These are phyloP conservation scores for Dromas ardeola DNA, from an alignment of 2,113 vertebrate genomes.

Conservation along the genomic window DNA sequence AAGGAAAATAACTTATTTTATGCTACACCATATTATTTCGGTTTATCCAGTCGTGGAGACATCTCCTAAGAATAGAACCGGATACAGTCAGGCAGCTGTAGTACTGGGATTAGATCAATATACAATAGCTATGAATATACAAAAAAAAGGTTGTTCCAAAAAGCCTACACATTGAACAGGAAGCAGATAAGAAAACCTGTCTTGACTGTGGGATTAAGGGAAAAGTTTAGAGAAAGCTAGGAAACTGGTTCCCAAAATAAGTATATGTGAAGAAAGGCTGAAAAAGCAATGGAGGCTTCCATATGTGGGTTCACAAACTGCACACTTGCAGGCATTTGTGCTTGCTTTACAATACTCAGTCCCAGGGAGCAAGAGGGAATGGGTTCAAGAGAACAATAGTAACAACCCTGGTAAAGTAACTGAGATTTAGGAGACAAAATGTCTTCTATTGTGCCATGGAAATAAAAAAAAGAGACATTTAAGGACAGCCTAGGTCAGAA, in stretches of 20 bases:
- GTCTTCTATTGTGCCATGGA: not conserved
- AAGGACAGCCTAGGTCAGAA: not conserved
- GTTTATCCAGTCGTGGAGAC: not conserved
- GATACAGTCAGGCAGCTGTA: not conserved
- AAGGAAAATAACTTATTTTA: not conserved
- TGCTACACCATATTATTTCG: not conserved
- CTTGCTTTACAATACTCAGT: not conserved
- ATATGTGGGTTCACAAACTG: not conserved
- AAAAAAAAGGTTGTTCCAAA: not conserved
- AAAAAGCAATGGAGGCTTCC: not conserved
- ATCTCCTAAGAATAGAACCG: not conserved
- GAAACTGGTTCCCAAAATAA: not conserved
- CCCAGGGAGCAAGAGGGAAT: not conserved
- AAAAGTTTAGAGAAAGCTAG: not conserved
- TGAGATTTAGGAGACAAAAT: not conserved
- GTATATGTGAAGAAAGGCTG: not conserved
- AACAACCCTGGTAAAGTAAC: not conserved
- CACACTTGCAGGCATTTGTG: not conserved
- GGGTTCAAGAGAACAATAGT: not conserved
- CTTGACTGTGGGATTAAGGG: not conserved
- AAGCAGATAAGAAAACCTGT: not conserved
- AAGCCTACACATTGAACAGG: not conserved
- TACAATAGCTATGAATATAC: not conserved
- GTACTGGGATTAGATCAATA: not conserved
- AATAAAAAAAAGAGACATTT: not conserved